Percentiles rank a stretch among this genome's conserved stretches.
phyloP scores from a whole-genome alignment of 1,140 invertebrate species.

The Ceratina australensis region DNA sequence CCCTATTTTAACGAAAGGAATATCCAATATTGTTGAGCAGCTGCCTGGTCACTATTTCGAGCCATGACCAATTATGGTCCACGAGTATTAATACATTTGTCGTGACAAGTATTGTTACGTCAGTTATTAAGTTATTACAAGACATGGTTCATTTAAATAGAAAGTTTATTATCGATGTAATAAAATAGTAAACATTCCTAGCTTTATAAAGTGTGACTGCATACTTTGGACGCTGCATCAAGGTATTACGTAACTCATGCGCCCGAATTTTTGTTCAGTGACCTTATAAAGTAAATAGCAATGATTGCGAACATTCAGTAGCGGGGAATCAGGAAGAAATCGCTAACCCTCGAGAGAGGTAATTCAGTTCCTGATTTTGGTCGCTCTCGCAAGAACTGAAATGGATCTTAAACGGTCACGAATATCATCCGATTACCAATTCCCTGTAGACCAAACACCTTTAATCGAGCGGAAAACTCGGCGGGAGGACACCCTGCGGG shows the following conservation, averaged over 20 bases:
- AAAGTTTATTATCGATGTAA: too few relatives aligned
- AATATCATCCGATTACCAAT: background rate
- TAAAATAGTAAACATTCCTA: too few relatives aligned
- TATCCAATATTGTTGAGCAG: slow-evolving; percentile 19
- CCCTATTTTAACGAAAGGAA: slow-evolving; percentile 1
- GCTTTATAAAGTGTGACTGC: too few relatives aligned
- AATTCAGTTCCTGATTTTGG: background rate
- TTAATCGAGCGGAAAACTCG: slow-evolving; percentile 50
- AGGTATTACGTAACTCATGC: too few relatives aligned
- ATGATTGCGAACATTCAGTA: background rate
- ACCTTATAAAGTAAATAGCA: too few relatives aligned
- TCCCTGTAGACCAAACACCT: slow-evolving; percentile 16
- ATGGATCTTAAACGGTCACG: slow-evolving; percentile 18
- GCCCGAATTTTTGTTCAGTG: background rate
- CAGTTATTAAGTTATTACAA: too few relatives aligned
- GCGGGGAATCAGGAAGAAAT: background rate
- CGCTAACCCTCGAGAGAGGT: background rate
- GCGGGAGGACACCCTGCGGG: background rate
- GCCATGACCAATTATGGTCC: background rate
- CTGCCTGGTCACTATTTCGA: background rate
- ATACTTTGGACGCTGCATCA: too few relatives aligned
- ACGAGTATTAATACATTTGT: background rate
- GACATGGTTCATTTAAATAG: too few relatives aligned
- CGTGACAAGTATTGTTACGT: too few relatives aligned
- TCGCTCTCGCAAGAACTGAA: slow-evolving; percentile 16